Base-by-base conservation (phyloP, 1,140 invertebrate species). In the Doryteuthis pealeii region DNA sequence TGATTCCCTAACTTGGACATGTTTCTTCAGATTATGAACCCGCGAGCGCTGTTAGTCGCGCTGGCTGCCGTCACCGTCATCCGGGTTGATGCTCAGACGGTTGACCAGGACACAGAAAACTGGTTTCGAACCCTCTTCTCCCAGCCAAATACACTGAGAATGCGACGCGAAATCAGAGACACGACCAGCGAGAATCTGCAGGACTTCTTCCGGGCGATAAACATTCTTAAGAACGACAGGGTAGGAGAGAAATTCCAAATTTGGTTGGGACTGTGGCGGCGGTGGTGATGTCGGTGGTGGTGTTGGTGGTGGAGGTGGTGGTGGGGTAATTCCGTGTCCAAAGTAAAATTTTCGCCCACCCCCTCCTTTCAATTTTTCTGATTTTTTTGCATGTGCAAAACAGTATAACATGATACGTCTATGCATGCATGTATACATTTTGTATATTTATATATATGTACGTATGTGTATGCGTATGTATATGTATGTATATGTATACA, bases 141-240 rank as follows among this genome's bases (percentile, higher is more conserved):
- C n/a, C 66, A 68, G 22, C 66, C 66, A 22, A 68, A 31, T 10
- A 31, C 22, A 31, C 31, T 68, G 22, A 68, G 30, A 32, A 33
- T 68, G 30, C 22, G 66, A 22, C 28, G 66, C 15, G 66, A 68
- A 22, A 28, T 68, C 31, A 26, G 66, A 33, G 66, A 31, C 15
- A 33, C 31, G 10, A 5, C 66, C 0, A 12, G 32, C 22, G 30
- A 31, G 30, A 33, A 68, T 3, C 28, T 31, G 1, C 66, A 68
- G n/a, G 22, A 68, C 31, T 68, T 68, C 66, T 68, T 68, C 66
- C 22, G 28, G 30, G 66, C 66, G 22, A 26, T 68, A 10, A 68
- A 68, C 30, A 68, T 68, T 31, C 18, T 68, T 18, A 68, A 68
- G 66, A 68, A 68, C 22, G 66, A 68, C 31, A 26, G 66, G 66